phyloP scores from a whole-genome alignment of 1,140 invertebrate genomes.

The Heliconius himera region DNA sequence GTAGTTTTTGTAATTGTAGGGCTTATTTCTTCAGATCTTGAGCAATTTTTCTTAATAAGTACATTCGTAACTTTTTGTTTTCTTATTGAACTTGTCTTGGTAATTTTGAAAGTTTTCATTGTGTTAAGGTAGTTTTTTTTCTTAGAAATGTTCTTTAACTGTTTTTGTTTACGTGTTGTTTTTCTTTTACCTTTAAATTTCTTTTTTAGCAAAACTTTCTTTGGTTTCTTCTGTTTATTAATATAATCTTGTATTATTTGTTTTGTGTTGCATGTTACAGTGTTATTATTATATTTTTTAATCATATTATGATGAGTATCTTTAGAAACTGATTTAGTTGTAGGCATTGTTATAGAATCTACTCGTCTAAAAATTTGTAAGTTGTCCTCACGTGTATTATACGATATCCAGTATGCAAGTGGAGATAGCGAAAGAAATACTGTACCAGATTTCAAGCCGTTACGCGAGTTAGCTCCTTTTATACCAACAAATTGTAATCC shows the following conservation, averaged over 20 bases:
- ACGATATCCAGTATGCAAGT: neutral
- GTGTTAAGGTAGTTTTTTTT: neutral
- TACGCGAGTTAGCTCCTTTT: conserved; percentile 19
- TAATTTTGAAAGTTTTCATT: neutral
- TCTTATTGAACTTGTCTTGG: neutral
- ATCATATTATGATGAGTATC: neutral
- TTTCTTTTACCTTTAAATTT: neutral
- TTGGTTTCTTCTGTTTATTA: conserved; percentile 5
- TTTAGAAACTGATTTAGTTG: neutral
- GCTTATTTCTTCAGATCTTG: neutral
- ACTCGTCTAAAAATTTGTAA: neutral
- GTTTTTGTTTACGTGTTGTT: neutral
- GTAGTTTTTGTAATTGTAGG: neutral
- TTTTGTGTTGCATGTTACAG: neutral
- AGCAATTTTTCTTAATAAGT: neutral
- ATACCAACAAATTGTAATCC: conserved; percentile 45
- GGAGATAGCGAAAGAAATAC: conserved; percentile 5
- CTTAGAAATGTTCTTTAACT: neutral
- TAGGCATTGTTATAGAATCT: neutral
- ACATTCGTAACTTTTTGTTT: neutral
- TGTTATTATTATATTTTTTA: neutral
- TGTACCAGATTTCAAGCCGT: neutral
- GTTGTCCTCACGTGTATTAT: neutral
- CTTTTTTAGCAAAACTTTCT: neutral
- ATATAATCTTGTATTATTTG: conserved; percentile 5